Evolutionary conservation across 2,797 vertebrate species (phyloP).

Genomic region (Podargus strigoides): DNA sequence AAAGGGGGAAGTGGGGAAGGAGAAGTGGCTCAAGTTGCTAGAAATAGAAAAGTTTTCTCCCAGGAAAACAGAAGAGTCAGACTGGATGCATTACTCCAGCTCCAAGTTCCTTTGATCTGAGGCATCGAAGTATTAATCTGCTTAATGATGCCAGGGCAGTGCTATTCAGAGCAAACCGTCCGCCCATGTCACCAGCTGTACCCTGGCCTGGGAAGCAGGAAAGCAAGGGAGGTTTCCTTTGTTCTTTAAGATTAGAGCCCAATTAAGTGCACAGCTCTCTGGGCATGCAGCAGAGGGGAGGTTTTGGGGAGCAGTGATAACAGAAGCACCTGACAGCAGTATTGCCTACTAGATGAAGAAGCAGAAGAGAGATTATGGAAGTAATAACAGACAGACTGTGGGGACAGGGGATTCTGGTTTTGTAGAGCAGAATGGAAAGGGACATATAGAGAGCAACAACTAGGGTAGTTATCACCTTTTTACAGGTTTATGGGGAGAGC

Average conservation of each 20-base stretch:
- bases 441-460: not conserved
- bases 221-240: not conserved
- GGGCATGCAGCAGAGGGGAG: not conserved
- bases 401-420: not conserved
- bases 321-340: not conserved
- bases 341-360: not conserved
- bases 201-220: not conserved
- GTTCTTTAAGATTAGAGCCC: not conserved
- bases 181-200: accelerated
- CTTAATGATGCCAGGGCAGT: not conserved
- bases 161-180: not conserved
- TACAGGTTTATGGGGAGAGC: not conserved
- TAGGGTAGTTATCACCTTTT: not conserved
- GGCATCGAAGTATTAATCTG: not conserved
- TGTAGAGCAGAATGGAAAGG: not conserved
- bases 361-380: not conserved
- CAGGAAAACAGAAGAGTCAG: not conserved
- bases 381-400: not conserved
- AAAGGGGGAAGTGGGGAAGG: not conserved
- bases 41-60: not conserved
- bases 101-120: not conserved
- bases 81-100: not conserved
- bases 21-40: not conserved
- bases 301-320: not conserved
- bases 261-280: not conserved